Conservation (phyloP, 1,140 invertebrate genomes). For the Ceratosolen fusciceps region DNA sequence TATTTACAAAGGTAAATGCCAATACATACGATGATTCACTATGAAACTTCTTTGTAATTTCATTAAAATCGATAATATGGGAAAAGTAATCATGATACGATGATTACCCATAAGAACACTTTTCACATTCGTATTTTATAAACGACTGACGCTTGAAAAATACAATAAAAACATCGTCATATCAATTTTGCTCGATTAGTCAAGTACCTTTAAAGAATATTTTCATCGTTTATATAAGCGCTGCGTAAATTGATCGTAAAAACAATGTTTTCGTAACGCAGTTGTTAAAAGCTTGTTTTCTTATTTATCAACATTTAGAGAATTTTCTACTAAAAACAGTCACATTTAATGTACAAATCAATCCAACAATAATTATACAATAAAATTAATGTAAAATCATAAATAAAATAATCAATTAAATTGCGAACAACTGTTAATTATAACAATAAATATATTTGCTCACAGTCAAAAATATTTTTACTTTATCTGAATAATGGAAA, state of each 20-base stretch:
- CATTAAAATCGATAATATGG: conserved; percentile 31
- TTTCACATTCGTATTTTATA: conserved; percentile 24
- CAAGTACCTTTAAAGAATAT: conserved; percentile 14
- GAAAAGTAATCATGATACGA: conserved; percentile 34
- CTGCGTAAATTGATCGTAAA: conserved; percentile 9
- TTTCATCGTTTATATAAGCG: conserved; percentile 13
- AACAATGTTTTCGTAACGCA: conserved; percentile 1
- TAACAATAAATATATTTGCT: conserved; percentile 23
- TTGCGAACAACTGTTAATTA: conserved; percentile 3
- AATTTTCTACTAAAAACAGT: conserved; percentile 1
- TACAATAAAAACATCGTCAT: conserved; percentile 23
- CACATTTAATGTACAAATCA: conserved; percentile 13
- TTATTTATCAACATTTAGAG: neutral
- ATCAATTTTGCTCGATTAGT: conserved; percentile 22
- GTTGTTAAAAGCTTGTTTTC: neutral
- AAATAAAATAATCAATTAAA: conserved; percentile 22
- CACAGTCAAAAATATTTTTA: conserved; percentile 23
- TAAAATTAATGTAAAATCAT: conserved; percentile 14
- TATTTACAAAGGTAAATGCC: conserved; percentile 46
- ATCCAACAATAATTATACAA: conserved; percentile 18
- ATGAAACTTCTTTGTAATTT: conserved; percentile 28
- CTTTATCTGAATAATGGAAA: conserved; percentile 19
- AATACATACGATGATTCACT: conserved; percentile 39
- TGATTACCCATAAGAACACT: conserved; percentile 37
- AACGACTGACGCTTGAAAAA: conserved; percentile 8